Percentiles rank a stretch among this genome's conserved stretches.
Conservation (phyloP, 23 tunicate species). For the Styela plicata region DNA sequence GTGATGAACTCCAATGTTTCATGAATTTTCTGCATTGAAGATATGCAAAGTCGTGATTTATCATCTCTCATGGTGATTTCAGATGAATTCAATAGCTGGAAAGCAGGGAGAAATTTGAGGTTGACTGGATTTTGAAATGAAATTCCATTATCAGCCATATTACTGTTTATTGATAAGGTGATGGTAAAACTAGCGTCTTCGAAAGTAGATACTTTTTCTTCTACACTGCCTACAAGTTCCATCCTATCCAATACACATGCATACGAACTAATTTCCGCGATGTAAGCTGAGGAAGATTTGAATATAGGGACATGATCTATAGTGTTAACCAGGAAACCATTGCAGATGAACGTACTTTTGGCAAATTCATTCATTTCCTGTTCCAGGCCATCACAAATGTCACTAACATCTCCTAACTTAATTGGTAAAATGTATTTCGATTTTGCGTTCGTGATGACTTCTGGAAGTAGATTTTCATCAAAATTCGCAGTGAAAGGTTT, state of each 20-base stretch:
- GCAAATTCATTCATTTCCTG: constrained; percentile 25
- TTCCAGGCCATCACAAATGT: constrained; percentile 20
- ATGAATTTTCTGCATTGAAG: constrained; percentile 10
- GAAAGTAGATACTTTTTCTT: neutral
- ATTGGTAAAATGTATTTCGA: constrained; percentile 18
- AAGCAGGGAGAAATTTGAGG: constrained; percentile 22
- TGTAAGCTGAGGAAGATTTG: neutral
- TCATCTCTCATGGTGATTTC: constrained; percentile 10
- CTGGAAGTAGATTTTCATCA: constrained; percentile 8
- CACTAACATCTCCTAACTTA: neutral
- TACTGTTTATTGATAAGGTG: neutral
- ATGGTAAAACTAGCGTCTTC: constrained; percentile 15
- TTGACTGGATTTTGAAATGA: constrained; percentile 28
- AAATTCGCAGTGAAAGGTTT: constrained; percentile 15
- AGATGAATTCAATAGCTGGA: constrained; percentile 18
- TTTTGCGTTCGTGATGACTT: constrained; percentile 1
- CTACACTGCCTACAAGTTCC: neutral
- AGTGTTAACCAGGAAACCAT: constrained; percentile 12
- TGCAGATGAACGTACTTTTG: constrained; percentile 2
- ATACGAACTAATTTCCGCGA: constrained; percentile 11
- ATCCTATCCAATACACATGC: constrained; percentile 19
- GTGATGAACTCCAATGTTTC: constrained; percentile 8
- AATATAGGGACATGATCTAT: constrained; percentile 3
- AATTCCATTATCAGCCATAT: constrained; percentile 8
- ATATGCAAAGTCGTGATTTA: constrained; percentile 5